Percentiles rank a stretch among this genome's conserved stretches.
phyloP scores from a whole-genome alignment of 1,140 invertebrate genomes.

The Cheumatopsyche charites region DNA sequence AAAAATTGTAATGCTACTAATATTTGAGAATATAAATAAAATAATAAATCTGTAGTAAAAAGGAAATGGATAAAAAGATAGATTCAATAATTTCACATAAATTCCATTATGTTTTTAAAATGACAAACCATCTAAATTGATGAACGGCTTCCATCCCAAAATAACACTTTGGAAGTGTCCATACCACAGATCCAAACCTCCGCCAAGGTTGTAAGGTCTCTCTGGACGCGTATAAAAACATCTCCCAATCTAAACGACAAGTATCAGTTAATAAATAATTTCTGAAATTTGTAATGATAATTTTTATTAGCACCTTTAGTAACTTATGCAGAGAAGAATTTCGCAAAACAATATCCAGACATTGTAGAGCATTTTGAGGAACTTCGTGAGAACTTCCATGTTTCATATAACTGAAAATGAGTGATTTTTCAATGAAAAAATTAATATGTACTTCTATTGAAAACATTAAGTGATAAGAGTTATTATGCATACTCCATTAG shows the following conservation, averaged over 20 bases:
- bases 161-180: conserved; percentile 78
- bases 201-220: conserved; percentile 58
- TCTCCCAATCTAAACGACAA: conserved; percentile 57
- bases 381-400: conserved; percentile 51
- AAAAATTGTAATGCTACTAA: too few species aligned
- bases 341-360: conserved; percentile 82
- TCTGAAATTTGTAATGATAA: background rate
- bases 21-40: too few species aligned
- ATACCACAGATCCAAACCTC: conserved; percentile 68
- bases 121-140: conserved; percentile 75
- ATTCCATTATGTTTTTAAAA: background rate
- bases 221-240: conserved; percentile 62
- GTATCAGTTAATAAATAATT: conserved; percentile 7
- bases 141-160: conserved; percentile 71
- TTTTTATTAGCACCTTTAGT: conserved; percentile 52
- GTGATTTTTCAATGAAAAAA: background rate
- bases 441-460: background rate
- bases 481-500: background rate
- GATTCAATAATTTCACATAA: too few species aligned
- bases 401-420: conserved; percentile 53
- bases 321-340: conserved; percentile 61
- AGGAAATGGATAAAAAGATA: too few species aligned
- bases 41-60: too few species aligned
- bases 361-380: conserved; percentile 75
- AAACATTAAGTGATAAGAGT: background rate